Conservation (phyloP, 2,888 invertebrate species). For the Diloba caeruleocephala region DNA sequence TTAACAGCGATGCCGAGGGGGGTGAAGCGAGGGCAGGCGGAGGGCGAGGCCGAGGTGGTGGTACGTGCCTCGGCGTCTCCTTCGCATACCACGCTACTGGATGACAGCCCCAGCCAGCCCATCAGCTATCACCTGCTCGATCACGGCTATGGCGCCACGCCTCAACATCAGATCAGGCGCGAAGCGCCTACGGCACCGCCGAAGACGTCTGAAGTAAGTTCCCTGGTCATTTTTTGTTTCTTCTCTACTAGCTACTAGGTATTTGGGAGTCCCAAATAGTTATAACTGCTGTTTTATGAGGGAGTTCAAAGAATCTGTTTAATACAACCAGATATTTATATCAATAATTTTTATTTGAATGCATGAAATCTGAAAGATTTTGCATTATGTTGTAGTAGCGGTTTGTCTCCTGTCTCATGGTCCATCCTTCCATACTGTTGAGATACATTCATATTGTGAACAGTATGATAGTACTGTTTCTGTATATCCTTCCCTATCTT, state of each 20-base stretch:
- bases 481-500: background rate
- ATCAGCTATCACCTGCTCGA: conserved; percentile 94
- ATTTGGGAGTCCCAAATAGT: background rate
- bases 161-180: conserved; percentile 91
- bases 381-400: background rate
- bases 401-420: background rate
- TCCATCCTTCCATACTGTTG: too few relatives aligned
- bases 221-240: background rate
- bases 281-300: background rate
- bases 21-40: conserved; percentile 88
- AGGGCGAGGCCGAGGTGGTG: conserved; percentile 87
- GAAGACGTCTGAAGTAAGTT: conserved; percentile 88
- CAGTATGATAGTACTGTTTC: background rate
- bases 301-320: background rate
- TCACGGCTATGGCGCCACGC: conserved; percentile 96
- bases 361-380: background rate
- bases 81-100: conserved; percentile 85
- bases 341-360: conserved; percentile 2
- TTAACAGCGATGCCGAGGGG: conserved; percentile 90
- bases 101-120: conserved; percentile 87
- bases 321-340: background rate
- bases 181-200: conserved; percentile 88
- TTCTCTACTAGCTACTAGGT: too few relatives aligned
- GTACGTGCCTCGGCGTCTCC: conserved; percentile 87
- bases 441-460: too few relatives aligned